Evolutionary conservation across 2,888 invertebrate species (phyloP).

Genomic region (Alloplasta piceator): DNA sequence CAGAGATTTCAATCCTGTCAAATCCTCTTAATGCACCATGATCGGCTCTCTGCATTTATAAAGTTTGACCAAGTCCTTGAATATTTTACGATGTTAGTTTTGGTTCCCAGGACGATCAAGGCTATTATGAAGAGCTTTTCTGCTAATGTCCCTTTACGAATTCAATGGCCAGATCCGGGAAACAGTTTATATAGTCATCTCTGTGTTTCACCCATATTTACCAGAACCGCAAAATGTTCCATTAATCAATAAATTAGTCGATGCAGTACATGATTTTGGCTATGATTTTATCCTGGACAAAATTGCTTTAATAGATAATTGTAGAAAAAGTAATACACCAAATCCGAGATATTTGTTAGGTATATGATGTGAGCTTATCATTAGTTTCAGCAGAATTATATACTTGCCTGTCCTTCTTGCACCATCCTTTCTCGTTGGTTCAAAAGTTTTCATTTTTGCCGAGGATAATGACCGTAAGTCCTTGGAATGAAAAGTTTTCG

Average conservation of each 20-base stretch:
- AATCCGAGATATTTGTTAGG: too few species aligned
- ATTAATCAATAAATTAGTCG: slow-evolving; percentile 30
- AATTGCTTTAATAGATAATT: too few species aligned
- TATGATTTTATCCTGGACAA: too few species aligned
- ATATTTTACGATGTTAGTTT: slow-evolving; percentile 1
- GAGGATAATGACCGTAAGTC: not conserved
- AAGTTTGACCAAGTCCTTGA: slow-evolving; percentile 1
- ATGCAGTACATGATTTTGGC: too few species aligned
- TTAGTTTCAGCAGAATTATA: not conserved
- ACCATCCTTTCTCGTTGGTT: not conserved
- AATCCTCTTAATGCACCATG: slow-evolving; percentile 27
- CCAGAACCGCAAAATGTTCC: not conserved
- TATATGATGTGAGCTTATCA: not conserved
- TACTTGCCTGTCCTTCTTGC: not conserved
- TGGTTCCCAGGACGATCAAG: too few species aligned
- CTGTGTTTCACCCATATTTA: not conserved
- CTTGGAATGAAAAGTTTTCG: slow-evolving; percentile 21
- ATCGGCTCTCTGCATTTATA: not conserved
- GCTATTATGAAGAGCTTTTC: not conserved
- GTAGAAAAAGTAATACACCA: too few species aligned
- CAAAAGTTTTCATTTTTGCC: not conserved
- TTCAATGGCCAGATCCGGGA: not conserved
- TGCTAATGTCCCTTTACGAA: slow-evolving; percentile 2
- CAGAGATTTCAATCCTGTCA: slow-evolving; percentile 6
- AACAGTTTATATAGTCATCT: slow-evolving; percentile 7